Evolutionary conservation across 2,797 vertebrate genomes (phyloP).

Genomic region (Gorsachius magnificus): DNA sequence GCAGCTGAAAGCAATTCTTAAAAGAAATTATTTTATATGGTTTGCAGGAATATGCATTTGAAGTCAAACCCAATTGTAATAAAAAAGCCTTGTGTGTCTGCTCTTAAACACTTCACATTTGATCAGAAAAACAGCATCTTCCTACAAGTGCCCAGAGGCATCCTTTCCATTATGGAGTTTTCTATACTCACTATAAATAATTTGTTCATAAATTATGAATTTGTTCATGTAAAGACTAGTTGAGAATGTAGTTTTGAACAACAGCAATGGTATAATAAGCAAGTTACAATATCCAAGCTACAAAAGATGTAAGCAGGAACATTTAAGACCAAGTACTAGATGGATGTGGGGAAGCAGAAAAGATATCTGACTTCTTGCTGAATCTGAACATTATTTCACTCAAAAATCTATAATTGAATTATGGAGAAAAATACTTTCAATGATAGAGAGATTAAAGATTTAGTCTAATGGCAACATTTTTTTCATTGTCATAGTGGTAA

Average conservation of each 20-base stretch:
- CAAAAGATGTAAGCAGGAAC: not conserved
- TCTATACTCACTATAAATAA: not conserved
- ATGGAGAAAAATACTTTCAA: not conserved
- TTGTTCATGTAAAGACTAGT: not conserved
- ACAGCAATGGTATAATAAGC: not conserved
- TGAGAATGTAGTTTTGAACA: not conserved
- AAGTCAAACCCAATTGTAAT: not conserved
- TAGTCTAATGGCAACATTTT: not conserved
- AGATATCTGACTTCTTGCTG: not conserved
- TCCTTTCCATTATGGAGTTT: not conserved
- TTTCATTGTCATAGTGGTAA: not conserved
- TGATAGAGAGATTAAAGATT: constrained; percentile 25
- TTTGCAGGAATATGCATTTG: not conserved
- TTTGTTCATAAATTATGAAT: not conserved
- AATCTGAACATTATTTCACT: not conserved
- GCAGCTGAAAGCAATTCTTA: not conserved
- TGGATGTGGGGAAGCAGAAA: not conserved
- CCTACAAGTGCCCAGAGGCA: not conserved
- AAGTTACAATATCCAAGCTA: not conserved
- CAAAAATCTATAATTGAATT: not conserved
- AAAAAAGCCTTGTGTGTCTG: not conserved
- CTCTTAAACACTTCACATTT: not conserved
- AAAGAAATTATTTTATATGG: not conserved
- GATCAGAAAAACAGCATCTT: not conserved
- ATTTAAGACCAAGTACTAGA: not conserved